Conservation (phyloP, 2,113 vertebrate genomes). For the Cebidichthys violaceus region DNA sequence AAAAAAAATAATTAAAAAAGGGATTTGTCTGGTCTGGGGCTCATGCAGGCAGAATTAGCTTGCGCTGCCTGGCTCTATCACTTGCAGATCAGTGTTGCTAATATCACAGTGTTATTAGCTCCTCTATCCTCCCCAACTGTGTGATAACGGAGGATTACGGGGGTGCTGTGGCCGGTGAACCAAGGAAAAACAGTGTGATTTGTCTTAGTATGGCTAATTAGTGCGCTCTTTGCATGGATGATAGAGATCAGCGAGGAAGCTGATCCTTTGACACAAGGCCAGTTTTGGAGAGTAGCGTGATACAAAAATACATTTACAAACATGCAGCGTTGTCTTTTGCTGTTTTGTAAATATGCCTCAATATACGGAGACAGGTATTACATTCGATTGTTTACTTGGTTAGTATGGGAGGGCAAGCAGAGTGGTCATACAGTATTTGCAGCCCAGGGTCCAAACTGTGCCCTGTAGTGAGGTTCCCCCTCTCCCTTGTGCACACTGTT, state of each 20-base stretch:
- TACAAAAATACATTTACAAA: conserved; percentile 9
- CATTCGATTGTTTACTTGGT: background rate
- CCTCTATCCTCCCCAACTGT: conserved; percentile 62
- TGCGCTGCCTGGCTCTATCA: conserved; percentile 61
- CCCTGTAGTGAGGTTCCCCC: conserved; percentile 2
- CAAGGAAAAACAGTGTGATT: conserved; percentile 60
- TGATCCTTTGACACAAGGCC: conserved; percentile 59
- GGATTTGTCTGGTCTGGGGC: conserved; percentile 74
- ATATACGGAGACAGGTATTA: background rate
- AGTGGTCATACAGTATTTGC: background rate
- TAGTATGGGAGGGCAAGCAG: background rate
- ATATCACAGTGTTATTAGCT: conserved; percentile 77
- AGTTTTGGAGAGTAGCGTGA: conserved; percentile 16
- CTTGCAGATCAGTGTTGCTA: conserved; percentile 71
- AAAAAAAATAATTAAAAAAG: conserved; percentile 71
- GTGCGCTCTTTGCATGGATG: conserved; percentile 57
- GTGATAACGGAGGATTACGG: conserved; percentile 75
- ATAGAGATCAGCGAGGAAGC: conserved; percentile 57
- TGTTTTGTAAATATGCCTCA: background rate
- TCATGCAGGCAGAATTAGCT: conserved; percentile 62
- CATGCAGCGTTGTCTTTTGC: background rate
- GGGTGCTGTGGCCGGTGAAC: conserved; percentile 69
- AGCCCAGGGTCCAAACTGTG: conserved; percentile 1
- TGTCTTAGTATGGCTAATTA: conserved; percentile 72
- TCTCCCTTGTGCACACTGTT: conserved; percentile 1